These are phyloP conservation scores for Allacma fusca DNA, from an alignment of 2,888 invertebrate species.

Conservation along the genomic window DNA sequence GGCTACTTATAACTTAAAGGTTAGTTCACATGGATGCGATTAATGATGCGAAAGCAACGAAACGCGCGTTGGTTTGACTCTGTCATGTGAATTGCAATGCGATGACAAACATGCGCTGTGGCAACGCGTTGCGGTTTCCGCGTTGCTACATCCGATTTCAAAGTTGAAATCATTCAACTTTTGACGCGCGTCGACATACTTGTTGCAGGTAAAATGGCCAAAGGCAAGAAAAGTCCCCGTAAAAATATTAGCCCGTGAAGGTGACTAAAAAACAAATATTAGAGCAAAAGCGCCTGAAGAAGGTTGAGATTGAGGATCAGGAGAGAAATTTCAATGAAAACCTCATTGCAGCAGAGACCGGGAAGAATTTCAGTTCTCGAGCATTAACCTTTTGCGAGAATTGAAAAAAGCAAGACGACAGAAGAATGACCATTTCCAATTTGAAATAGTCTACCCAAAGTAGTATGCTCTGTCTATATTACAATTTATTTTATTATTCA, in stretches of 20 bases:
- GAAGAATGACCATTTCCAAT: neutral
- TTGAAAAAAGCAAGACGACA: neutral
- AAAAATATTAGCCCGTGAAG: neutral
- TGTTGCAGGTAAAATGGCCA: neutral
- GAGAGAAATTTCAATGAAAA: neutral
- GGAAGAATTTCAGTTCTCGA: neutral
- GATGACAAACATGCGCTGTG: neutral
- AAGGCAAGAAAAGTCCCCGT: slow-evolving; percentile 1
- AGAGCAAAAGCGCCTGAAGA: neutral
- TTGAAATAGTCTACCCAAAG: neutral
- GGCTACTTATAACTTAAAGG: no score
- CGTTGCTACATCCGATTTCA: neutral
- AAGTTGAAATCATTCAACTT: slow-evolving; percentile 1
- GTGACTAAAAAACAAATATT: neutral
- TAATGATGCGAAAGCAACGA: neutral
- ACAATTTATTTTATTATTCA: no score
- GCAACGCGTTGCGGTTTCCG: neutral
- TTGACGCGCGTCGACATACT: neutral
- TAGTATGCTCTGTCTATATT: neutral
- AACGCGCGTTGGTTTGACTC: neutral
- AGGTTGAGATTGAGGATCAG: neutral
- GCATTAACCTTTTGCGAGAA: neutral
- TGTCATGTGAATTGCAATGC: slow-evolving; percentile 3
- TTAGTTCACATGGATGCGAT: slow-evolving; percentile 1
- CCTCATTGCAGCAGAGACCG: neutral